Conservation (phyloP, 2,888 invertebrate genomes). For the Heliothis peltigera region DNA sequence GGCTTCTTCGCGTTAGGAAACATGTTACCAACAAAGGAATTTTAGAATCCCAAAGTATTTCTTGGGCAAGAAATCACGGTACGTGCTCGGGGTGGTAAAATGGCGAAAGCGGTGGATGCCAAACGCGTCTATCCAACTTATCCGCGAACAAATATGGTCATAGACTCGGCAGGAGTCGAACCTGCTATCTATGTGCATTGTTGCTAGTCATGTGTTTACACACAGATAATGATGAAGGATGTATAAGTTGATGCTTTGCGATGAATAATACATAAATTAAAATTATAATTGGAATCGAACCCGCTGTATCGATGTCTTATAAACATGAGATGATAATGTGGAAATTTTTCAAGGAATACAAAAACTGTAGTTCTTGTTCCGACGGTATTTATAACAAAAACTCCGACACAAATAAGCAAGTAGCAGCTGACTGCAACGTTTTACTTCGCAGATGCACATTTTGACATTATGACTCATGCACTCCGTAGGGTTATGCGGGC, state of each 20-base stretch:
- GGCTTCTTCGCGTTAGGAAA: constrained; percentile 58
- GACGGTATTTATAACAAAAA: constrained; percentile 17
- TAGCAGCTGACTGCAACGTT: constrained; percentile 52
- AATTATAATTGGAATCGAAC: constrained; percentile 46
- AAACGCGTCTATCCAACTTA: constrained; percentile 72
- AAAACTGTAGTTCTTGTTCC: constrained; percentile 16
- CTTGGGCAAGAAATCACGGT: constrained; percentile 72
- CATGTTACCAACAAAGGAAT: constrained; percentile 73
- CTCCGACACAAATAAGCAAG: constrained; percentile 20
- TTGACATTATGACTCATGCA: constrained; percentile 58
- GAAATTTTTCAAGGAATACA: constrained; percentile 20
- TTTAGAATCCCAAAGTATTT: constrained; percentile 73
- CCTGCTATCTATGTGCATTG: constrained; percentile 61
- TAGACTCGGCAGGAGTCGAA: constrained; percentile 66
- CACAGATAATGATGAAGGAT: constrained; percentile 54
- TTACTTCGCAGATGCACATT: constrained; percentile 58
- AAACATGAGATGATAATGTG: constrained; percentile 38
- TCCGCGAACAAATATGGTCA: constrained; percentile 74
- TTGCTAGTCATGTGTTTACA: constrained; percentile 56
- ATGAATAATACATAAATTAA: constrained; percentile 55
- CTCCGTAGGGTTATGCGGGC: constrained; percentile 57
- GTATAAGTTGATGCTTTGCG: constrained; percentile 30
- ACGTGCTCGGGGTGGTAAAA: constrained; percentile 78
- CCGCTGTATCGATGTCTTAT: constrained; percentile 28
- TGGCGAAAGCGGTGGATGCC: constrained; percentile 69